These are phyloP conservation scores for Sminthurides aquaticus DNA, from an alignment of 2,888 invertebrate genomes.

Conservation along the genomic window DNA sequence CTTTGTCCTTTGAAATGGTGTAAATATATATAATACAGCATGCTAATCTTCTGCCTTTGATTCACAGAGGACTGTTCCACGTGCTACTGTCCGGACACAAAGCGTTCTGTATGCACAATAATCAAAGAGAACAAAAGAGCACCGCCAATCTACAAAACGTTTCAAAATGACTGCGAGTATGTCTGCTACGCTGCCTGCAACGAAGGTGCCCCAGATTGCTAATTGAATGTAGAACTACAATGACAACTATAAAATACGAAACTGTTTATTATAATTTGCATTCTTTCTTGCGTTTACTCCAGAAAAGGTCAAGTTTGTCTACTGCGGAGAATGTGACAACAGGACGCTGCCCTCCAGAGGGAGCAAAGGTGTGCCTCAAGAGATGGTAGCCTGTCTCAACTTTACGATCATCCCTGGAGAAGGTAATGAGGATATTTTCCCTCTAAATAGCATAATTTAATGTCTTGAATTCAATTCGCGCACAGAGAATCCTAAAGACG, in stretches of 20 bases:
- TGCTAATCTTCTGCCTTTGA: too few species aligned
- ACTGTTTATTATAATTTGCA: too few species aligned
- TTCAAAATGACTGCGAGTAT: constrained; percentile 13
- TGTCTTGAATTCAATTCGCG: too few species aligned
- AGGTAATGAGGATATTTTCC: too few species aligned
- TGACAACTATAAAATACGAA: neutral
- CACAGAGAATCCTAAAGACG: too few species aligned
- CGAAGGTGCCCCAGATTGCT: constrained; percentile 4
- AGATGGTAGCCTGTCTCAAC: neutral
- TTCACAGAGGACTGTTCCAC: constrained; percentile 5
- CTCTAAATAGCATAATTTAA: too few species aligned
- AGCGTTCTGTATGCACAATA: constrained; percentile 10
- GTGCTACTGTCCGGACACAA: constrained; percentile 7
- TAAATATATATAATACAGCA: too few species aligned
- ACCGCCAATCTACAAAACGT: constrained; percentile 1
- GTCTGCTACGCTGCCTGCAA: constrained; percentile 6
- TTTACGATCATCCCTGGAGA: neutral
- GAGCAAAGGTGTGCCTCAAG: neutral
- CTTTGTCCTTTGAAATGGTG: too few species aligned
- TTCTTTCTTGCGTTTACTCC: too few species aligned
- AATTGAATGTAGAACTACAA: neutral
- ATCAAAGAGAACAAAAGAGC: neutral
- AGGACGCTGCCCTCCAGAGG: neutral
- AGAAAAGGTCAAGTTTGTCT: constrained; percentile 7
- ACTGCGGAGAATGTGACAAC: constrained; percentile 17